Percentiles rank a stretch among this genome's conserved stretches.
phyloP scores from a whole-genome alignment of 2,888 invertebrate genomes.

The Drosophila atripex region DNA sequence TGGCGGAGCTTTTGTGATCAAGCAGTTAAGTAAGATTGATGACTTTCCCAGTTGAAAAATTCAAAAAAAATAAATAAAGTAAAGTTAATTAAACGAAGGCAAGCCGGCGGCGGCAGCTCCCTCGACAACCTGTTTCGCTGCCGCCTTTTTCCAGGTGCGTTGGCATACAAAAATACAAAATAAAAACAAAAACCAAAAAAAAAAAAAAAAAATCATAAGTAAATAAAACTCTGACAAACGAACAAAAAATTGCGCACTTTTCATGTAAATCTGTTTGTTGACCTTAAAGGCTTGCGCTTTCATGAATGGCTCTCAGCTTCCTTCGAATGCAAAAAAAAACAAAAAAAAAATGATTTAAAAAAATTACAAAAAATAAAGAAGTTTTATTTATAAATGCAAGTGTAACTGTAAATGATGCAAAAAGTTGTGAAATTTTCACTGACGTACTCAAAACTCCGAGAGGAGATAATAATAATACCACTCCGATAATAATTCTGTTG shows the following conservation, averaged over 20 bases:
- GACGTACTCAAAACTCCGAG: slow-evolving; percentile 19
- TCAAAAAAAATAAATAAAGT: background rate
- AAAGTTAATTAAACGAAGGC: slow-evolving; percentile 32
- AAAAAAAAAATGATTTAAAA: background rate
- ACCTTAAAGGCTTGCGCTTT: slow-evolving; percentile 58
- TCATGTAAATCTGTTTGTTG: slow-evolving; percentile 63
- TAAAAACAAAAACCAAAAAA: slow-evolving; percentile 12
- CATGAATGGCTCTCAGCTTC: slow-evolving; percentile 61
- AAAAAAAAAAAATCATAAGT: background rate
- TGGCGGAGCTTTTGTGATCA: background rate
- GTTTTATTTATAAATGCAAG: slow-evolving; percentile 6
- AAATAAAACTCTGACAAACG: slow-evolving; percentile 49
- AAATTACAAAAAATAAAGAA: background rate
- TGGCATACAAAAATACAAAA: slow-evolving; percentile 55
- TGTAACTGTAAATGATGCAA: slow-evolving; percentile 49
- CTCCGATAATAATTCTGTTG: slow-evolving; percentile 1
- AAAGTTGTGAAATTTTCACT: slow-evolving; percentile 44
- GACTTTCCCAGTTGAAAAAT: slow-evolving; percentile 1
- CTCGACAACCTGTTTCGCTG: slow-evolving; percentile 20
- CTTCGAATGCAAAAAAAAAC: slow-evolving; percentile 21
- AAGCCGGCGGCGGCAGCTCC: slow-evolving; percentile 8
- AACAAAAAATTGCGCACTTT: slow-evolving; percentile 15
- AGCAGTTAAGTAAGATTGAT: background rate
- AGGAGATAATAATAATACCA: no score
- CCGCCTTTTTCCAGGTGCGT: slow-evolving; percentile 50